phyloP scores from a whole-genome alignment of 2,113 vertebrate species.

The Isichthys henryi region DNA sequence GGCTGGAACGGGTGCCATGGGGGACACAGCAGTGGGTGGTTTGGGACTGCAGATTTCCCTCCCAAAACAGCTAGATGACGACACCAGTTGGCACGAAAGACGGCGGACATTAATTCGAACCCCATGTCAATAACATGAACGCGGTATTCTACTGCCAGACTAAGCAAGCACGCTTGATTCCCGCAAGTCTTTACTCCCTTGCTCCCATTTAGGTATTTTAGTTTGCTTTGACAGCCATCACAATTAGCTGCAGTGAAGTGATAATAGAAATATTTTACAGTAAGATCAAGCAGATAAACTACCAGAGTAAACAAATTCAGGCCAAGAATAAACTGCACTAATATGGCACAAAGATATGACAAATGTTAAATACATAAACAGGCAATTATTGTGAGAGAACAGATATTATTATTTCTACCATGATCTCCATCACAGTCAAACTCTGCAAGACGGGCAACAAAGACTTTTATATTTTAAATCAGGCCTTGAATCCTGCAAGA shows the following conservation, averaged over 20 bases:
- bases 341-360: not conserved
- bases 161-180: not conserved
- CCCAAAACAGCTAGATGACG: not conserved
- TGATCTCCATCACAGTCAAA: not conserved
- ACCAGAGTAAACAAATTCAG: not conserved
- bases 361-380: not conserved
- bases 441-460: not conserved
- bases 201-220: too few relatives aligned
- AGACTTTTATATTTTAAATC: not conserved
- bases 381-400: not conserved
- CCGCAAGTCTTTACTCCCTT: not conserved
- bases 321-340: not conserved
- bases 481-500: not conserved
- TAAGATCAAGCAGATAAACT: not conserved
- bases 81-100: not conserved
- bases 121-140: not conserved
- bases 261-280: not conserved
- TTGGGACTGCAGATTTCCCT: not conserved
- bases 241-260: not conserved
- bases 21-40: not conserved
- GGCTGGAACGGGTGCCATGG: not conserved
- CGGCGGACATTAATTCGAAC: not conserved
- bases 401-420: not conserved
- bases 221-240: not conserved
- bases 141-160: not conserved